phyloP scores from a whole-genome alignment of 1,140 invertebrate species.

The Chymomyza costata region DNA sequence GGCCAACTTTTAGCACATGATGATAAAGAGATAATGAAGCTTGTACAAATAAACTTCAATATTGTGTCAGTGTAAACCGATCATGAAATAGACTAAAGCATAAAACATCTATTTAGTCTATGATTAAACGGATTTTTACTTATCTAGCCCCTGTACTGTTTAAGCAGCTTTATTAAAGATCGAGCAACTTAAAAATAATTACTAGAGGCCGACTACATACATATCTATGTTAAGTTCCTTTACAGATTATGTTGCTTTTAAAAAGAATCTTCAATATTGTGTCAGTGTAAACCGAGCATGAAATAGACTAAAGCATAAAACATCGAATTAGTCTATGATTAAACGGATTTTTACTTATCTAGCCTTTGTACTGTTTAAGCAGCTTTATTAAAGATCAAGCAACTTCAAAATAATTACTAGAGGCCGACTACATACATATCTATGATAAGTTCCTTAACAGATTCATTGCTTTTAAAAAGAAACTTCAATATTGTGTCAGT shows the following conservation, averaged over 20 bases:
- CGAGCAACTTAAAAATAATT: too few species aligned
- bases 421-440: too few species aligned
- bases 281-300: background rate
- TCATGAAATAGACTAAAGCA: background rate
- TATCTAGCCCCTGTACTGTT: background rate
- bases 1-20: too few species aligned
- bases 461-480: too few species aligned
- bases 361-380: background rate
- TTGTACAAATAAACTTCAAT: too few species aligned
- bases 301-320: background rate
- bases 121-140: background rate
- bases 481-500: too few species aligned
- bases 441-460: too few species aligned
- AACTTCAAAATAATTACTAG: too few species aligned
- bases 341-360: background rate
- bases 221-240: too few species aligned
- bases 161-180: background rate
- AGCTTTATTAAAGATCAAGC: background rate
- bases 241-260: too few species aligned
- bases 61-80: background rate
- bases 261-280: slow-evolving; percentile 3
- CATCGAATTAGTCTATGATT: background rate
- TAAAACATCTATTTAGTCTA: background rate
- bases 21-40: too few species aligned
- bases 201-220: too few species aligned